phyloP scores from a whole-genome alignment of 1,140 invertebrate genomes.

The Rhyacophila brunnea region DNA sequence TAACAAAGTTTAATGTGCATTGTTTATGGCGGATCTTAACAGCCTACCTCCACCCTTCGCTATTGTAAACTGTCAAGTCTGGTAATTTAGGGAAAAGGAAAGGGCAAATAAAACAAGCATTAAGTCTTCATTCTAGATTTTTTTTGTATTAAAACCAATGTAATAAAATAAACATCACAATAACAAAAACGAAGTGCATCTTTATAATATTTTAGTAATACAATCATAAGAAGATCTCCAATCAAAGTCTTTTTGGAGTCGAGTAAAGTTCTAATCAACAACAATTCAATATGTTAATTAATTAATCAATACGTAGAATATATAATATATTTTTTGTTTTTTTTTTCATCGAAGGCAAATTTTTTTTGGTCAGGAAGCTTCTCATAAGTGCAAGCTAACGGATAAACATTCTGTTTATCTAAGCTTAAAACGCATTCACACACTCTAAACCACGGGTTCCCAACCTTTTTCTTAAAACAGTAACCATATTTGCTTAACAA shows the following conservation, averaged over 20 bases:
- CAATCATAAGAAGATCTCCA: neutral
- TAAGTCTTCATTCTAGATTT: too few relatives aligned
- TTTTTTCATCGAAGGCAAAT: constrained; percentile 12
- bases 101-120: too few relatives aligned
- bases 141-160: neutral
- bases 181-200: neutral
- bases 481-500: too few relatives aligned
- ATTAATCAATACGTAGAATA: neutral
- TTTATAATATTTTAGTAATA: neutral
- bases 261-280: neutral
- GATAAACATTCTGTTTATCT: constrained; percentile 5
- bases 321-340: neutral
- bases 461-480: too few relatives aligned
- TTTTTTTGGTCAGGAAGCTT: constrained; percentile 19
- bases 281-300: neutral
- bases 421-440: constrained; percentile 16
- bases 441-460: too few relatives aligned
- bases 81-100: too few relatives aligned
- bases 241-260: neutral
- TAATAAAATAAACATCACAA: neutral
- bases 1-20: too few relatives aligned
- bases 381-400: constrained; percentile 14
- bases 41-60: too few relatives aligned
- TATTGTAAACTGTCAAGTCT: too few relatives aligned
- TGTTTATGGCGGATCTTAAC: too few relatives aligned